Conservation (phyloP, 2,888 invertebrate genomes). For the Invenusta paracnida region DNA sequence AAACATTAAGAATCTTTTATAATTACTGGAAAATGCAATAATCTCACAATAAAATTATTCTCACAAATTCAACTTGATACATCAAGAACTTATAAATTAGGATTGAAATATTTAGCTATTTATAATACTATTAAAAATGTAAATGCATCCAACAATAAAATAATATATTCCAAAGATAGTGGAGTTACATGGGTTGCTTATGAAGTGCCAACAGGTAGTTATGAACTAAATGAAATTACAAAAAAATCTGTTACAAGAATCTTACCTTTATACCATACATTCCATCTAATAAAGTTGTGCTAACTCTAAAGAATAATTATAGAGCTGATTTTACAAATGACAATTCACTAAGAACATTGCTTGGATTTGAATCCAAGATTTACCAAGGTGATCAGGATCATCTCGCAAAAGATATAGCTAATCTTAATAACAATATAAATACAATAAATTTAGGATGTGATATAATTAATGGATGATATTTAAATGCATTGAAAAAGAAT, state of each 20-base stretch:
- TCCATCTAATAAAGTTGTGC: neutral
- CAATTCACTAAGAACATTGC: neutral
- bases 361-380: neutral
- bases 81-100: neutral
- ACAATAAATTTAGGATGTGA: neutral
- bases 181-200: neutral
- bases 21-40: neutral
- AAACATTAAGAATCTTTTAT: neutral
- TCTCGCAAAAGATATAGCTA: neutral
- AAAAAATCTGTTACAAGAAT: neutral
- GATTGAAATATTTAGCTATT: neutral
- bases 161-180: neutral
- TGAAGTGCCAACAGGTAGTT: neutral
- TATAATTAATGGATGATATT: neutral
- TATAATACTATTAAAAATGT: conserved; percentile 27
- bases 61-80: neutral
- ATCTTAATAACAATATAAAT: neutral
- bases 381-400: neutral
- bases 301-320: neutral
- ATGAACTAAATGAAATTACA: neutral
- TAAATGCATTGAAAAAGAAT: neutral
- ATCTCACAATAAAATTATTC: neutral
- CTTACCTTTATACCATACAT: neutral
- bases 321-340: conserved; percentile 15
- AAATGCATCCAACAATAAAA: neutral